Conservation (phyloP, 2,113 vertebrate genomes). For the Thomomys bottae region DNA sequence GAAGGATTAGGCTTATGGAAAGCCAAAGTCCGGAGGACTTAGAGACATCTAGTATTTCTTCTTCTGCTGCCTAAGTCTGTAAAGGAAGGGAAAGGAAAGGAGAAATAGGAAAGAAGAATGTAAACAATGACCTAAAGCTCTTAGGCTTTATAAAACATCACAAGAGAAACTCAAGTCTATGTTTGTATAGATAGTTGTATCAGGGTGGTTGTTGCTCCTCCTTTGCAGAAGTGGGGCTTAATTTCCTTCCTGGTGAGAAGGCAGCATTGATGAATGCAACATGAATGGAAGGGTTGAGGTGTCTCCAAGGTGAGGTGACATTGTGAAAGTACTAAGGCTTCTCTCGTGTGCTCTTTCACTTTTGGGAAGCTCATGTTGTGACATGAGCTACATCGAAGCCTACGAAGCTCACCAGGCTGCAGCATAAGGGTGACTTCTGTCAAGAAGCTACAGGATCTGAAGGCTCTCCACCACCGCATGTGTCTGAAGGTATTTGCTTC, state of each 20-base stretch:
- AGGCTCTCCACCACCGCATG: fast-evolving
- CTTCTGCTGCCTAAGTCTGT: neutral
- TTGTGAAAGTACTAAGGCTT: no score
- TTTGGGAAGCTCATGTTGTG: neutral
- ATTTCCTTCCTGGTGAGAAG: neutral
- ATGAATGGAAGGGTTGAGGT: neutral
- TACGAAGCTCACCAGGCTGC: no score
- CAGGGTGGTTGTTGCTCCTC: neutral
- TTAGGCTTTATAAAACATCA: neutral
- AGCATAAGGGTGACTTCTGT: neutral
- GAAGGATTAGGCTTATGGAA: neutral
- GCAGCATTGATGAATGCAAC: neutral
- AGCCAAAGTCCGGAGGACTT: neutral
- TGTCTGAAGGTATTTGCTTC: neutral
- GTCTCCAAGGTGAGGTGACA: neutral
- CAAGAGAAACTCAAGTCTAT: neutral
- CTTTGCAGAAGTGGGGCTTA: neutral
- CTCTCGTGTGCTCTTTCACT: no score
- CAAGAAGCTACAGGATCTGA: neutral
- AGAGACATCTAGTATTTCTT: neutral
- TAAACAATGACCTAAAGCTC: neutral
- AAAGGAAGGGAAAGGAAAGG: neutral
- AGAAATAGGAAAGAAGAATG: neutral
- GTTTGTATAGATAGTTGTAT: slow-evolving; percentile 10
- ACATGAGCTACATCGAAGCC: neutral